Percentiles rank a stretch among this genome's conserved stretches.
Evolutionary conservation across 2,113 vertebrate species (phyloP).

Genomic region (Syngnathoides biaculeatus): DNA sequence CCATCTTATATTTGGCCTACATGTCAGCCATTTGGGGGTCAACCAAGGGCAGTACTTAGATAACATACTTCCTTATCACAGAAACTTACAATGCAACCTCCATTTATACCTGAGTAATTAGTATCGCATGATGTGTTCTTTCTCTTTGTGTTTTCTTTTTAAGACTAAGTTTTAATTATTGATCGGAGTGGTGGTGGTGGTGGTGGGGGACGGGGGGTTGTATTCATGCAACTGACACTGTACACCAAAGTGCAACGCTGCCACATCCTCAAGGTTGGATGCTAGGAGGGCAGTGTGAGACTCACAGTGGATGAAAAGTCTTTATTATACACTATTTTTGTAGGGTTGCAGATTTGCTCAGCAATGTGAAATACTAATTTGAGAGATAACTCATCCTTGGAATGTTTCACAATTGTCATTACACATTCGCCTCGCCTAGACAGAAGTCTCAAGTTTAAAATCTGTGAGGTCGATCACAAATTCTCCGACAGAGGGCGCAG

Average conservation of each 20-base stretch:
- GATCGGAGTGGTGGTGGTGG: conserved; percentile 29
- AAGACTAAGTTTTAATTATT: conserved; percentile 63
- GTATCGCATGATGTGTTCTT: conserved; percentile 25
- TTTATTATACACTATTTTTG: not conserved
- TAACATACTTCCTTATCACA: conserved; percentile 2
- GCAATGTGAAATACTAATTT: not conserved
- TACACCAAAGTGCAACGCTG: conserved; percentile 37
- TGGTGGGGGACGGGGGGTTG: no score
- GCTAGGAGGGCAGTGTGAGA: not conserved
- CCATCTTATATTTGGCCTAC: not conserved
- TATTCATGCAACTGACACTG: conserved; percentile 61
- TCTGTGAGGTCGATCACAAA: not conserved
- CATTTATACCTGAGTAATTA: conserved; percentile 29
- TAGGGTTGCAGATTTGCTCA: not conserved
- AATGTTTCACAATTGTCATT: not conserved
- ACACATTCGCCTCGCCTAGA: not conserved
- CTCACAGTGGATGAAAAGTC: not conserved
- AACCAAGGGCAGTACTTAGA: not conserved
- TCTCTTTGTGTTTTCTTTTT: conserved; percentile 46
- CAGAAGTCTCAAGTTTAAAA: not conserved
- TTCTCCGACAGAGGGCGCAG: conserved; percentile 54
- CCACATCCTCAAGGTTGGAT: conserved; percentile 35
- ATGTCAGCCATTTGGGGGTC: not conserved
- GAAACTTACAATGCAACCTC: conserved; percentile 11
- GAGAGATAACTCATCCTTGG: not conserved